Evolutionary conservation across 2,888 invertebrate species (phyloP).

Genomic region (Cheilosia scutellata): DNA sequence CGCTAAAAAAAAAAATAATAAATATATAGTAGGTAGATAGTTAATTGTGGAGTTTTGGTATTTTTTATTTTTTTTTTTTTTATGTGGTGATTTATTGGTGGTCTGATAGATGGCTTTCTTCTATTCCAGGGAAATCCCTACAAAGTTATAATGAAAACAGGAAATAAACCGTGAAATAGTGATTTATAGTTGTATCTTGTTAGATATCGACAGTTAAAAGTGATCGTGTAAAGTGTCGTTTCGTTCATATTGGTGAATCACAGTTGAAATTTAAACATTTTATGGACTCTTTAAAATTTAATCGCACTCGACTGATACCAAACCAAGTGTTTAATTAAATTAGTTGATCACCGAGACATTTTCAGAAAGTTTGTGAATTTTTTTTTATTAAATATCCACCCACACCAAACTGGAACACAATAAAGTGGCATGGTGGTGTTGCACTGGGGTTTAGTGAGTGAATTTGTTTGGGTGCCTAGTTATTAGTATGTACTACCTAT

Average conservation of each 20-base stretch:
- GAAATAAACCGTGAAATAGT: background rate
- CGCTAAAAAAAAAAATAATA: background rate
- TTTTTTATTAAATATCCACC: background rate
- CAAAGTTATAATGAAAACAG: background rate
- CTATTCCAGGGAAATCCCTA: background rate
- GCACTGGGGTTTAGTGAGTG: background rate
- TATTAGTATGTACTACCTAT: background rate
- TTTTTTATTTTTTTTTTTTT: background rate
- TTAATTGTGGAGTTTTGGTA: too few species aligned
- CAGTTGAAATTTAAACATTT: too few species aligned
- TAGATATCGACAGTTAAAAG: too few species aligned
- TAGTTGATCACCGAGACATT: too few species aligned
- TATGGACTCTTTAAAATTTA: too few species aligned
- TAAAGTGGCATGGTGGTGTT: background rate
- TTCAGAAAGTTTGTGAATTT: too few species aligned
- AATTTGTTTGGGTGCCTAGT: background rate
- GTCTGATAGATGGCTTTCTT: slow-evolving; percentile 10
- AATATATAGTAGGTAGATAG: background rate
- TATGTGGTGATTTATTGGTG: slow-evolving; percentile 19
- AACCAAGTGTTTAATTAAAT: too few species aligned
- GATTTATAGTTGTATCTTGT: background rate
- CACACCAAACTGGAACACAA: background rate
- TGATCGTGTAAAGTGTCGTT: too few species aligned
- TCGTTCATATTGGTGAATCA: too few species aligned
- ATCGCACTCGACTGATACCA: too few species aligned